These are phyloP conservation scores for Rhinichthys klamathensis DNA, from an alignment of 2,113 vertebrate genomes.

Conservation along the genomic window DNA sequence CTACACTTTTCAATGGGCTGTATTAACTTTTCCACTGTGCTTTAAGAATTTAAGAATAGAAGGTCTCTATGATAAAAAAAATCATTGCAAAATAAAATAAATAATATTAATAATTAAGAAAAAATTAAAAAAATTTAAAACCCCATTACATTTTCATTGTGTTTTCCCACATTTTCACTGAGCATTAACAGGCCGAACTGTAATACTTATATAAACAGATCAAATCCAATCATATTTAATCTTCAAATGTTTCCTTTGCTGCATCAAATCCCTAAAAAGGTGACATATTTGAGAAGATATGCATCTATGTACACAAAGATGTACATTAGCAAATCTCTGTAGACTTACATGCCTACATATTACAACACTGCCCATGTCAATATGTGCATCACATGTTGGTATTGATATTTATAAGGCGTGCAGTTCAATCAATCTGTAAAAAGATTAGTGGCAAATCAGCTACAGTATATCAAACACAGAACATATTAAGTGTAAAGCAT, in stretches of 20 bases:
- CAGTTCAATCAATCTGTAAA: background rate
- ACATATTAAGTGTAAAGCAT: conserved; percentile 29
- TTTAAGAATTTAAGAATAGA: no score
- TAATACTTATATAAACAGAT: no score
- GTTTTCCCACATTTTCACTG: no score
- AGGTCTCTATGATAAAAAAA: no score
- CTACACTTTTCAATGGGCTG: no score
- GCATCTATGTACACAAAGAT: background rate
- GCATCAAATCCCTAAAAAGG: background rate
- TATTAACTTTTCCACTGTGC: no score
- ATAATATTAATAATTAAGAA: no score
- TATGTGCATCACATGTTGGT: background rate
- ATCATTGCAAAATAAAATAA: no score
- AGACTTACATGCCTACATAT: background rate
- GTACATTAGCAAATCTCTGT: background rate
- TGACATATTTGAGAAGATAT: background rate
- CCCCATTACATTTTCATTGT: no score
- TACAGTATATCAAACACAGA: background rate
- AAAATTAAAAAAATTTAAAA: no score
- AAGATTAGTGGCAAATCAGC: background rate
- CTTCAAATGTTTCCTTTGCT: background rate
- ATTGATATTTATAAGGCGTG: background rate
- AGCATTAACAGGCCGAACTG: no score
- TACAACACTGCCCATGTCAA: background rate
- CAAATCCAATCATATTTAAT: no score